phyloP scores from a whole-genome alignment of 2,797 vertebrate species.

The Holocentrus rufus region DNA sequence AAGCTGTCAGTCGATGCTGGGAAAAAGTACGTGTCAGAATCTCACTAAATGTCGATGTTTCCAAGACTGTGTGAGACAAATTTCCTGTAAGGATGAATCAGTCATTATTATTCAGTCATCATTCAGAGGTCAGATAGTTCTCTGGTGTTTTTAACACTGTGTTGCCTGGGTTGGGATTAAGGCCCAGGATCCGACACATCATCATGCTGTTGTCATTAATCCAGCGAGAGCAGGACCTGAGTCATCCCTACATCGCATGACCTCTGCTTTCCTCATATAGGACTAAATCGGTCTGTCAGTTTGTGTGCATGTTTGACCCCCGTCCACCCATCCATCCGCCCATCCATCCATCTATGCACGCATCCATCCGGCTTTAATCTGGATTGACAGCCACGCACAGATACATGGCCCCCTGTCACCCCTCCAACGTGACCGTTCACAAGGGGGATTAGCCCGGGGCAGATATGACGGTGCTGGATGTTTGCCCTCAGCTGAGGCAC shows the following conservation, averaged over 20 bases:
- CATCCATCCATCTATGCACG: constrained; percentile 38
- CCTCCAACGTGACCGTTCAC: constrained; percentile 55
- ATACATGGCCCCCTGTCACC: constrained; percentile 44
- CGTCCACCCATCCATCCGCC: constrained; percentile 15
- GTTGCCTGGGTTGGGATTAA: constrained; percentile 1
- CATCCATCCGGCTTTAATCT: constrained; percentile 58
- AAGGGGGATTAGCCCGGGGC: constrained; percentile 45
- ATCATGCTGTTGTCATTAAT: constrained; percentile 18
- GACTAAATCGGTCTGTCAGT: constrained; percentile 27
- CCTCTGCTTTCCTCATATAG: constrained; percentile 13
- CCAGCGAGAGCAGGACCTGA: constrained; percentile 24
- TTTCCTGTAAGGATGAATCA: constrained; percentile 39
- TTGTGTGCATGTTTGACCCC: constrained; percentile 10
- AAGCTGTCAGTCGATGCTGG: not conserved
- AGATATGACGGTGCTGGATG: constrained; percentile 13
- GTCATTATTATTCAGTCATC: constrained; percentile 18
- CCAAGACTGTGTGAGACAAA: constrained; percentile 5
- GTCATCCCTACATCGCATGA: constrained; percentile 37
- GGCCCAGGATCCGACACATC: not conserved
- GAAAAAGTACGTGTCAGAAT: not conserved
- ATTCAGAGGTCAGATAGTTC: not conserved
- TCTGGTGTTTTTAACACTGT: not conserved
- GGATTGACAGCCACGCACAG: constrained; percentile 41
- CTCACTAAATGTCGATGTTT: not conserved
- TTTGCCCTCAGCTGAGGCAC: constrained; percentile 22